Evolutionary conservation across 2,113 vertebrate genomes (phyloP), one percentile per base, ranked within the genome.

Genomic region (Lampris megalopsis): DNA sequence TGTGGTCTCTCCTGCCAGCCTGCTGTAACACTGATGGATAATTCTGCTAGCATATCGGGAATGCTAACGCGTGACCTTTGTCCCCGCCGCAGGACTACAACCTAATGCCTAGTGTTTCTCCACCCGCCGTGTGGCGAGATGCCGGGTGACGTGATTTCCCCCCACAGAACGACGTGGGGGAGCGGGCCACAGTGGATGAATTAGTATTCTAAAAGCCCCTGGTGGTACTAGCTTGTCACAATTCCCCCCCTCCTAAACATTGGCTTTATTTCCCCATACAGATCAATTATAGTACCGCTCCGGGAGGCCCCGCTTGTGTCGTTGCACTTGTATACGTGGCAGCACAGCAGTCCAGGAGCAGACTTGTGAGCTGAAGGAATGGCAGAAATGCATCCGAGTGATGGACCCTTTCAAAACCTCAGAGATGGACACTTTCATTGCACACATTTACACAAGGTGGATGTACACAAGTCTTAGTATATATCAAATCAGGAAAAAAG

Each of bases 181-280:
- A 57, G 50, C 56, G 37, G 43, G 72, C 47, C 42, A 49, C 49
- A 87, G 85, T 86, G 84, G 86, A 80, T 77, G 77, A 89, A 92
- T 91, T 90, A 89, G 87, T 86, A 92, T 92, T 87, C 80, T 79
- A 79, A 91, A 87, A 91, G 78, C 82, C 91, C 83, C 87, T 81
- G 73, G 90, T 60, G 89, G 83, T 62, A 61, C 63, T 77, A 41
- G 60, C 74, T 41, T 57, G 81, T 80, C 69, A 79, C 59, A 78
- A 77, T 73, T 80, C 83, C 84, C 83, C 77, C 86, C 73, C 73
- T 88, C 65, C 68, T 76, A 53, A 74, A 90, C 78, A 91, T 82
- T 86, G 85, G 79, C 79, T 92, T 85, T 80, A 89, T 81, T 88
- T 89, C 87, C 81, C 91, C 83, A 86, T 63, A 82, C 74, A 87